Evolutionary conservation across 2,113 vertebrate species (phyloP).

Genomic region (Pogona vitticeps): DNA sequence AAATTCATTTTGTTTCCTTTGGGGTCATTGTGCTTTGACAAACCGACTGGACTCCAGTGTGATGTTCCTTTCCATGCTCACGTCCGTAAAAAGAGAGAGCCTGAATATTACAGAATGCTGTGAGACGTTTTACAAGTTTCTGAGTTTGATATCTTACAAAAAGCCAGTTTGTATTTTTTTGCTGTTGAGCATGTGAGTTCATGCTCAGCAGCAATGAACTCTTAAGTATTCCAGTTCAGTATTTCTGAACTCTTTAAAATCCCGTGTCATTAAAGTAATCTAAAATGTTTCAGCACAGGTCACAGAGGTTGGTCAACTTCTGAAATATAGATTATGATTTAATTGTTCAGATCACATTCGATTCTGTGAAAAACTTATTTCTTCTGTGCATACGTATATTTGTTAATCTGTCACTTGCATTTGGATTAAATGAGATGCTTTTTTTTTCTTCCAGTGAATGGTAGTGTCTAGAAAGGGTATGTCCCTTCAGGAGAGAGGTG

Average conservation of each 20-base stretch:
- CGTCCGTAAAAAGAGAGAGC: no score
- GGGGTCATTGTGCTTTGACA: background rate
- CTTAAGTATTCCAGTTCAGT: background rate
- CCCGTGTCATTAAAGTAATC: background rate
- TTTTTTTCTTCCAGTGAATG: constrained; percentile 91
- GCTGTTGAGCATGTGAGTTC: background rate
- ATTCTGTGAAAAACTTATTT: background rate
- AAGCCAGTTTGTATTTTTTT: background rate
- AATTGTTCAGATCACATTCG: background rate
- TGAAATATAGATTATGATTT: background rate
- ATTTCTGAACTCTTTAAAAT: background rate
- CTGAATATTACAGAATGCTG: background rate
- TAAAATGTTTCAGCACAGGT: background rate
- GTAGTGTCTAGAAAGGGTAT: constrained; percentile 99
- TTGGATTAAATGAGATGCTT: background rate
- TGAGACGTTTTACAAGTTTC: background rate
- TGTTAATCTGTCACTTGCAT: background rate
- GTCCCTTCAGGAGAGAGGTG: constrained; percentile 99
- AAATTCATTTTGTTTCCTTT: background rate
- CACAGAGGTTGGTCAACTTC: background rate
- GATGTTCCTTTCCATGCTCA: background rate
- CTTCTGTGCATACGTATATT: background rate
- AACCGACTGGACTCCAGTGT: background rate
- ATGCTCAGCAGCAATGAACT: background rate
- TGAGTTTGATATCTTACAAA: background rate